Evolutionary conservation across 2,113 vertebrate species (phyloP).

Genomic region (Geococcyx californianus): DNA sequence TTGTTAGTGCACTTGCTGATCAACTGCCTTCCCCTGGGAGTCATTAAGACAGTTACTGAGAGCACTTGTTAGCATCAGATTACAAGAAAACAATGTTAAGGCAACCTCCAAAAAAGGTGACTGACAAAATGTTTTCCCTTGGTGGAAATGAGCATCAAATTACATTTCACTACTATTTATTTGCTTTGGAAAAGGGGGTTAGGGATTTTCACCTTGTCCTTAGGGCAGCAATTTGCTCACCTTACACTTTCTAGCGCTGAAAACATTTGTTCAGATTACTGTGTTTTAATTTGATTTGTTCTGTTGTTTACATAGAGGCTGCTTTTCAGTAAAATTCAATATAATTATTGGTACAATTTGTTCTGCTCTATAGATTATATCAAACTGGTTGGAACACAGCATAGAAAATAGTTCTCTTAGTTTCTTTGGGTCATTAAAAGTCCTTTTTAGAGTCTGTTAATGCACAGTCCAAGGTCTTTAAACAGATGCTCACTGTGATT

Average conservation of each 20-base stretch:
- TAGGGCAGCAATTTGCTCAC: not conserved
- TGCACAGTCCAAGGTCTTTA: not conserved
- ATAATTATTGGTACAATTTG: not conserved
- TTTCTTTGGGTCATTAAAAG: not conserved
- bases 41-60: not conserved
- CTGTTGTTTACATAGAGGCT: not conserved
- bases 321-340: not conserved
- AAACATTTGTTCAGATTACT: not conserved
- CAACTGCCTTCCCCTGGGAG: not conserved
- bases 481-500: not conserved
- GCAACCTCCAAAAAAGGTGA: not conserved
- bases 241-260: not conserved
- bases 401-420: not conserved
- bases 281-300: not conserved
- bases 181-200: not conserved
- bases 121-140: not conserved
- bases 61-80: not conserved
- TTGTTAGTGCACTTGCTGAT: not conserved
- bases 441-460: not conserved
- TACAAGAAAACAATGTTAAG: not conserved
- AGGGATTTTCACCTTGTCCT: conserved; percentile 17
- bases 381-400: not conserved
- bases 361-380: not conserved
- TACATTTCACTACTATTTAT: conserved; percentile 1
- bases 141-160: not conserved